Base-by-base conservation (phyloP, 2,888 invertebrate species). In the Drosophila leonis region DNA sequence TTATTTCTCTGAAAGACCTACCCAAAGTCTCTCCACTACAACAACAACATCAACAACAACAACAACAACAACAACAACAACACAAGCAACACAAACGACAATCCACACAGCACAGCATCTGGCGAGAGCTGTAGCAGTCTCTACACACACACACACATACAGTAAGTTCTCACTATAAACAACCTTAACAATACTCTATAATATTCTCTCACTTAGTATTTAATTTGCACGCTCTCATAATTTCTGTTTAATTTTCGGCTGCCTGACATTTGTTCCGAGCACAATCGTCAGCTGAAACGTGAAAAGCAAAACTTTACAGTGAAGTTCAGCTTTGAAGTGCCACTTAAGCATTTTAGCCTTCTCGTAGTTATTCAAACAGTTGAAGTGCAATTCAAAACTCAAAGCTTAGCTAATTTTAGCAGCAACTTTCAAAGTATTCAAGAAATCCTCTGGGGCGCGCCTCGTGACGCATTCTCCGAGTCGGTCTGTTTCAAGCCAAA, bases 341-440 rank as follows among this genome's bases (percentile, higher is more conserved):
- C 20, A 10, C 42, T 69, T 51, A 6, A 33, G 55, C 61, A 35
- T 54, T 37, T 59, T 37, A 64, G 20, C 37, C 57, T 54, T 54
- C 35, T 63, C 15, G 12, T 29, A 52, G 60, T 65, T 77, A 46
- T 31, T 39, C 49, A 57, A 67, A 51, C 65, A 78, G 55, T 37
- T 76, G 70, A 78, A 76, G 79, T 76, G 77, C 75, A 79, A 66
- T 72, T 72, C 33, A 67, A 65, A 67, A 62, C 59, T 61, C 46
- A 62, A 71, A 71, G 74, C 71, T 61, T 29, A 41, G 37, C 63
- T 65, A 48, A 64, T 64, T 71, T 42, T 18, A 20, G 12, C 4
- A 51, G 44, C 20, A 79, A 69, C 48, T 73, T 68, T 37, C 1
- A 8, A 79, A 62, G 51, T 61, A 49, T 60, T 74, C 70, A 18